Conservation (phyloP, 2,113 vertebrate genomes). For the Myotis davidii region DNA sequence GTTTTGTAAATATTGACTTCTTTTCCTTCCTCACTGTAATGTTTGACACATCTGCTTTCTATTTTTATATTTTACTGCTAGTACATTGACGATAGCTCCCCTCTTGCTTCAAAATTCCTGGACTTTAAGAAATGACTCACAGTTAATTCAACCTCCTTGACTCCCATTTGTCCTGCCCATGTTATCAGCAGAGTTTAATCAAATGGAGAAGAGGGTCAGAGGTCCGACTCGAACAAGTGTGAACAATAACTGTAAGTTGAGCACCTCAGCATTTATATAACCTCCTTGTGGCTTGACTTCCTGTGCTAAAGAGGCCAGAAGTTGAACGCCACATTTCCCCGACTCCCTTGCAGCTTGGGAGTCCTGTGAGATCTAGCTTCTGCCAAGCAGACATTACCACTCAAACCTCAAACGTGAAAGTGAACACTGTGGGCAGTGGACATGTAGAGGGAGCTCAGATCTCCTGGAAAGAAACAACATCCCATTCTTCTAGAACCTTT, state of each 20-base stretch:
- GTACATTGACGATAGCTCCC: neutral
- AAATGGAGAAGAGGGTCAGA: neutral
- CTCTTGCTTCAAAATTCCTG: slow-evolving; percentile 36
- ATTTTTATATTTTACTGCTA: slow-evolving; percentile 43
- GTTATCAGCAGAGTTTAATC: neutral
- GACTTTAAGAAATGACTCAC: neutral
- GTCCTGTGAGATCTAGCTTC: neutral
- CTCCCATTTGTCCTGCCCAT: neutral
- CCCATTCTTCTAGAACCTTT: neutral
- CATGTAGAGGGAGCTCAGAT: neutral
- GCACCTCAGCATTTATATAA: neutral
- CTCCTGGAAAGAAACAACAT: neutral
- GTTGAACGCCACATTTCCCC: neutral
- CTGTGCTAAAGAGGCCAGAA: neutral
- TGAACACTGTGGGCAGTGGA: neutral
- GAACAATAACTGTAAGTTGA: neutral
- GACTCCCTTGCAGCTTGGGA: neutral
- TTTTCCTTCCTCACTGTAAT: slow-evolving; percentile 38
- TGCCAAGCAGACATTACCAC: neutral
- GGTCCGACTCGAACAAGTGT: neutral
- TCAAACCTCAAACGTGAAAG: neutral
- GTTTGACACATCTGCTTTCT: slow-evolving; percentile 58
- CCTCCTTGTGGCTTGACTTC: neutral
- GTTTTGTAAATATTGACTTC: slow-evolving; percentile 55
- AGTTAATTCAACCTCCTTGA: neutral